These are phyloP conservation scores for Syrphus vitripennis DNA, from an alignment of 2,888 invertebrate species.

Conservation along the genomic window DNA sequence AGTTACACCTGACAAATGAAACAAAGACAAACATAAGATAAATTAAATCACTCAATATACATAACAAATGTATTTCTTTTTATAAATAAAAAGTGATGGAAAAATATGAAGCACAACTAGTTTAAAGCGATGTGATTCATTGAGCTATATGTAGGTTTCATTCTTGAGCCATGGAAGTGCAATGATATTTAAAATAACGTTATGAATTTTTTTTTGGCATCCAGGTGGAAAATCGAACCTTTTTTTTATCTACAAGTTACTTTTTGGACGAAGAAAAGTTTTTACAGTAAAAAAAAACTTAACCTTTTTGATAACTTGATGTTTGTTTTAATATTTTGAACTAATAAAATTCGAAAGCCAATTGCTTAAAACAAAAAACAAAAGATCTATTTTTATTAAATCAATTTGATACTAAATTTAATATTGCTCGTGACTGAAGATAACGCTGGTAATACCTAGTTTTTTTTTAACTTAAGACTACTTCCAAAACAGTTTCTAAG, in stretches of 20 bases:
- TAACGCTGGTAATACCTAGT: too few species aligned
- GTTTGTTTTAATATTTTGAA: too few species aligned
- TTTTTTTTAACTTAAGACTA: too few species aligned
- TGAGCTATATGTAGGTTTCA: constrained; percentile 39
- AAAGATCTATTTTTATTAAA: too few species aligned
- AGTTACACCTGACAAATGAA: constrained; percentile 82
- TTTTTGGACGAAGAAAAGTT: constrained; percentile 1
- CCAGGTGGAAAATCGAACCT: constrained; percentile 49
- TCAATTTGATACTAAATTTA: too few species aligned
- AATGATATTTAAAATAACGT: background rate
- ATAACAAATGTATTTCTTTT: too few species aligned
- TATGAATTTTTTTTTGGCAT: background rate
- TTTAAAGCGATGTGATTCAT: constrained; percentile 13
- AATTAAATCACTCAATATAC: constrained; percentile 26
- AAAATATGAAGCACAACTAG: background rate
- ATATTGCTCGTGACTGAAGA: too few species aligned
- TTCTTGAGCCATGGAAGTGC: constrained; percentile 53
- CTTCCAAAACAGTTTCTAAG: too few species aligned
- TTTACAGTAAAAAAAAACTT: background rate
- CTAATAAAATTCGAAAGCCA: too few species aligned
- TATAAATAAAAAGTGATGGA: background rate
- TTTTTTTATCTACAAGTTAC: constrained; percentile 49
- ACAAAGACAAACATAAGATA: constrained; percentile 52
- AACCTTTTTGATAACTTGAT: constrained; percentile 19
- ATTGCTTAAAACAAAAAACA: too few species aligned